phyloP scores from a whole-genome alignment of 2,797 vertebrate genomes.

The Schizopygopsis pylzovi region DNA sequence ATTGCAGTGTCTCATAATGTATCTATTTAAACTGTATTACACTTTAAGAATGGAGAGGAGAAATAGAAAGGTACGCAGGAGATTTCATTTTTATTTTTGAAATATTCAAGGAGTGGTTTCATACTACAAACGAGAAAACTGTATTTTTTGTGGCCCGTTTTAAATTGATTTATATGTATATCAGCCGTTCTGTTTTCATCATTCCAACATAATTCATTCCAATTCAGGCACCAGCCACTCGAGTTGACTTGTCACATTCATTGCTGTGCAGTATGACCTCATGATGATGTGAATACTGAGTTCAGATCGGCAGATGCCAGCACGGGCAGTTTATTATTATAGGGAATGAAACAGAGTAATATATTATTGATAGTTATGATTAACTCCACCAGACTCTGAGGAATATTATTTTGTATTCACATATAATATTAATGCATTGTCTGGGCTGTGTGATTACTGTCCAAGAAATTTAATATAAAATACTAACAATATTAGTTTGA shows the following conservation, averaged over 20 bases:
- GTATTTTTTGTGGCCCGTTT: constrained; percentile 42
- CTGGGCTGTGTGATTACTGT: constrained; percentile 63
- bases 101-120: neutral
- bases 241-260: constrained; percentile 63
- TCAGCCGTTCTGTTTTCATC: neutral
- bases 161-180: neutral
- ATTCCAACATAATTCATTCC: constrained; percentile 18
- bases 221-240: constrained; percentile 3
- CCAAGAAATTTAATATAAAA: constrained; percentile 61
- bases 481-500: constrained; percentile 69
- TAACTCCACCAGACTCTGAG: constrained; percentile 64
- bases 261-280: constrained; percentile 63
- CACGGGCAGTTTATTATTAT: constrained; percentile 12
- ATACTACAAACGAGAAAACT: constrained; percentile 14
- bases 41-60: neutral
- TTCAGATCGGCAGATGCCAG: neutral
- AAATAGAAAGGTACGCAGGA: neutral
- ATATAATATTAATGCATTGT: constrained; percentile 63
- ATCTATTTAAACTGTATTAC: constrained; percentile 66
- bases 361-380: constrained; percentile 43
- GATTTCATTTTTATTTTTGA: neutral
- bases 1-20: constrained; percentile 65
- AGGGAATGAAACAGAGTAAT: constrained; percentile 6
- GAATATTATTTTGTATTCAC: constrained; percentile 61
- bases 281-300: neutral